phyloP scores from a whole-genome alignment of 35 echinoderm and acorn worm genomes.

The Apostichopus parvimensis region DNA sequence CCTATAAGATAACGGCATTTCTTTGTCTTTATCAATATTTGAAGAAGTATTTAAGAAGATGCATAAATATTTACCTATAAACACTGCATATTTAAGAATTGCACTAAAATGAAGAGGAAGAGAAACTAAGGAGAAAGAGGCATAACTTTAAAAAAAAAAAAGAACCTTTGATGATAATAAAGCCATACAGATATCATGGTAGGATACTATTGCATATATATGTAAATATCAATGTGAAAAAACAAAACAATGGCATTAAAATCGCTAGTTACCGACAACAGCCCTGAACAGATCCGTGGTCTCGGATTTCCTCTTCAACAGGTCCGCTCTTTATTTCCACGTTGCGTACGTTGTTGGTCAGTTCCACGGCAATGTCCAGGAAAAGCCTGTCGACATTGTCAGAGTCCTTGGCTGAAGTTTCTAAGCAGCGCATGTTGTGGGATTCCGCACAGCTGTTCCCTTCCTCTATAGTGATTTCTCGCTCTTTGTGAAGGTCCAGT shows the following conservation, averaged over 20 bases:
- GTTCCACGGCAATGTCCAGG: constrained; percentile 88
- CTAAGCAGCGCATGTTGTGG: constrained; percentile 83
- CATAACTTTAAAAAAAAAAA: no score
- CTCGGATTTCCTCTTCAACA: constrained; percentile 77
- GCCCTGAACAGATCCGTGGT: constrained; percentile 73
- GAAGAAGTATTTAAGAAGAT: no score
- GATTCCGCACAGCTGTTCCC: constrained; percentile 78
- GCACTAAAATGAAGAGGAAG: no score
- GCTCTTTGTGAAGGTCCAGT: constrained; percentile 80
- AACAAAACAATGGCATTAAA: neutral
- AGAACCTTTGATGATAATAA: neutral
- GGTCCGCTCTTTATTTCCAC: constrained; percentile 76
- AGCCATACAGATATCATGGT: constrained; percentile 22
- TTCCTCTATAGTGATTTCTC: constrained; percentile 84
- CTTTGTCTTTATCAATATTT: no score
- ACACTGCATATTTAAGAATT: no score
- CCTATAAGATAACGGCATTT: no score
- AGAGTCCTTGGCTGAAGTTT: constrained; percentile 95
- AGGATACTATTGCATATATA: constrained; percentile 38
- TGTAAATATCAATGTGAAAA: constrained; percentile 38
- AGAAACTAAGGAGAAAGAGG: no score
- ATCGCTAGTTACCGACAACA: constrained; percentile 62
- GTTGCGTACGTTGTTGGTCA: constrained; percentile 89
- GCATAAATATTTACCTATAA: no score
- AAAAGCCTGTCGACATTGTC: constrained; percentile 98